Percentiles rank a stretch among this genome's conserved stretches.
phyloP scores from a whole-genome alignment of 2,888 invertebrate species.

The Ectemnius cavifrons region DNA sequence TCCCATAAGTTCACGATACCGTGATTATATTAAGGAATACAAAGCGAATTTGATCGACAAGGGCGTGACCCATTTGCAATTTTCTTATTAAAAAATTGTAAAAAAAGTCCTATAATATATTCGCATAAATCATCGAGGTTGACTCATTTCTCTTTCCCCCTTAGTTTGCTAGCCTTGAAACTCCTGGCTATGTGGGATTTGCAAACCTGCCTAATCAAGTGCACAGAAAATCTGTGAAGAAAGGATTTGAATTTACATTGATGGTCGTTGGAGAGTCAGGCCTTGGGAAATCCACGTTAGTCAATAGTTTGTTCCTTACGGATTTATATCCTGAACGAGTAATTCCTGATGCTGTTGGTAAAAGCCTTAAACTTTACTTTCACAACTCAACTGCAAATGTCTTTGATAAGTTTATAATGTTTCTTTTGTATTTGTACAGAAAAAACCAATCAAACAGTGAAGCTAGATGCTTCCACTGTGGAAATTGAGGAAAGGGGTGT shows the following conservation, averaged over 20 bases:
- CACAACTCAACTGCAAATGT: neutral
- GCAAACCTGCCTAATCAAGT: conserved; percentile 98
- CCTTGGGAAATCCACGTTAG: conserved; percentile 96
- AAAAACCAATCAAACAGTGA: conserved; percentile 94
- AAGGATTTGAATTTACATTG: conserved; percentile 97
- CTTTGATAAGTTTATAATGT: neutral
- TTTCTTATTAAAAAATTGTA: no score
- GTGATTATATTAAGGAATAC: no score
- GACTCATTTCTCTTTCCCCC: neutral
- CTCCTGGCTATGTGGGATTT: conserved; percentile 94
- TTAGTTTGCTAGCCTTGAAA: conserved; percentile 91
- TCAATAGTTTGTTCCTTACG: conserved; percentile 95
- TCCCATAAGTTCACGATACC: no score
- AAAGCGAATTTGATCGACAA: no score
- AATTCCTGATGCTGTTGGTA: conserved; percentile 92
- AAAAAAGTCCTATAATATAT: neutral
- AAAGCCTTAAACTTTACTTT: neutral
- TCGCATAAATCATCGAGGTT: neutral
- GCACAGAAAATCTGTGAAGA: conserved; percentile 97
- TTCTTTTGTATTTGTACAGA: conserved; percentile 79
- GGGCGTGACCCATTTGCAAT: no score
- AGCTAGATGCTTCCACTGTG: conserved; percentile 95
- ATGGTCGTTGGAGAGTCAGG: conserved; percentile 97
- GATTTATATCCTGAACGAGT: conserved; percentile 96
- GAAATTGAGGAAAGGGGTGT: conserved; percentile 98